These are phyloP conservation scores for Hydra vulgaris DNA, from an alignment of 30 jellyfish, hydroid and myxozoan species.

Conservation along the genomic window DNA sequence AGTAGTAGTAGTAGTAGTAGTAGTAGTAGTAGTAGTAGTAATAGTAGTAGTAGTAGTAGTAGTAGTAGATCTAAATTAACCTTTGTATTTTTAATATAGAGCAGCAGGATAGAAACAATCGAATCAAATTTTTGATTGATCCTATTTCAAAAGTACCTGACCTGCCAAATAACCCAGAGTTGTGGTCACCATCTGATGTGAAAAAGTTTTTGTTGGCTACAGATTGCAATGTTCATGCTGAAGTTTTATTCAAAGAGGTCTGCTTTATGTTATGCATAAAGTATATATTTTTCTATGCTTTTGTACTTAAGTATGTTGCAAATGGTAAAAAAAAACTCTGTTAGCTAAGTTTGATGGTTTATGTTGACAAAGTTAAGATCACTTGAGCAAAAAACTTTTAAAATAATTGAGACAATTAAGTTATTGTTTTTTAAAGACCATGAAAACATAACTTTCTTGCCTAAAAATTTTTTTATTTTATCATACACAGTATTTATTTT, in stretches of 20 bases:
- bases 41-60: no score
- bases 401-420: no score
- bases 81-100: background rate
- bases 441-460: no score
- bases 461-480: no score
- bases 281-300: background rate
- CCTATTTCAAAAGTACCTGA: conserved; percentile 66
- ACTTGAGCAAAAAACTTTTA: no score
- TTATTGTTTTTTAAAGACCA: no score
- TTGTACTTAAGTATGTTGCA: no score
- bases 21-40: no score
- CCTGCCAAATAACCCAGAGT: conserved; percentile 81
- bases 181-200: conserved; percentile 78
- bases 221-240: conserved; percentile 79
- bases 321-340: no score
- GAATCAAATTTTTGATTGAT: conserved; percentile 28
- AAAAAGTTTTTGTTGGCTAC: conserved; percentile 66
- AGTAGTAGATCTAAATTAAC: no score
- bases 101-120: background rate
- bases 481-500: no score
- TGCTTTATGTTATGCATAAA: background rate
- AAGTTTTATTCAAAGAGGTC: conserved; percentile 65
- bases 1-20: no score
- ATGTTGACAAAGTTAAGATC: background rate
- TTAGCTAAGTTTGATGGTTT: background rate